phyloP scores from a whole-genome alignment of 2,113 vertebrate species.

The Dipodomys merriami region DNA sequence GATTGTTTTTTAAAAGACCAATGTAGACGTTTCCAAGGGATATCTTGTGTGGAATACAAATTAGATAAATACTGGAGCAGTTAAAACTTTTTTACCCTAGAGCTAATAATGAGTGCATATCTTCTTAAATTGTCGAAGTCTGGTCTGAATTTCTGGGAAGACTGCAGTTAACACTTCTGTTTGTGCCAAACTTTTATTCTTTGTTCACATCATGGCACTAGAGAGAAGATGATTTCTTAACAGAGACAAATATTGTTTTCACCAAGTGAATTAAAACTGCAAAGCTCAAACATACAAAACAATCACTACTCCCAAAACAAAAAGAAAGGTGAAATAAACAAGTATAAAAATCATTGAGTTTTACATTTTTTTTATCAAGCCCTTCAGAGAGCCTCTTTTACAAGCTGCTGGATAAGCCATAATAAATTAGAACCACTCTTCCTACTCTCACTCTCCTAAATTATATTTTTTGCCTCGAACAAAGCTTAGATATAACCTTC shows the following conservation, averaged over 20 bases:
- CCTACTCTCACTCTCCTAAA: slow-evolving; percentile 43
- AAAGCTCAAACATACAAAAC: background rate
- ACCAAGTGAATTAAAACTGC: slow-evolving; percentile 49
- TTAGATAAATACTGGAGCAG: background rate
- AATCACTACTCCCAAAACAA: slow-evolving; percentile 1
- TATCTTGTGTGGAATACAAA: background rate
- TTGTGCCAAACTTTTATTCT: slow-evolving; percentile 31
- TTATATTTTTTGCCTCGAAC: slow-evolving; percentile 45
- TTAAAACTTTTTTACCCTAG: background rate
- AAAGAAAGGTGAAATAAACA: slow-evolving; percentile 38
- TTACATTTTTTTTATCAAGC: slow-evolving; percentile 45
- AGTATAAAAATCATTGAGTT: slow-evolving; percentile 27
- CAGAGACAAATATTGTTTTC: slow-evolving; percentile 49
- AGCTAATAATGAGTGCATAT: background rate
- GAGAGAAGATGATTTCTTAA: slow-evolving; percentile 36
- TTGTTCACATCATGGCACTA: background rate
- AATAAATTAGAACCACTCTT: slow-evolving; percentile 57
- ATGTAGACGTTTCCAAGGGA: background rate
- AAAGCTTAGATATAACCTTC: slow-evolving; percentile 24
- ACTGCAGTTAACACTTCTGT: background rate
- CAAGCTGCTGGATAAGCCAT: background rate
- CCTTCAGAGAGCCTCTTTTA: background rate
- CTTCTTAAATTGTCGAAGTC: background rate
- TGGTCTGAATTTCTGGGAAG: slow-evolving; percentile 33
- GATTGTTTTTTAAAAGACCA: slow-evolving; percentile 42